Base-by-base conservation (phyloP, 2,888 invertebrate genomes). In the Luperina testacea region DNA sequence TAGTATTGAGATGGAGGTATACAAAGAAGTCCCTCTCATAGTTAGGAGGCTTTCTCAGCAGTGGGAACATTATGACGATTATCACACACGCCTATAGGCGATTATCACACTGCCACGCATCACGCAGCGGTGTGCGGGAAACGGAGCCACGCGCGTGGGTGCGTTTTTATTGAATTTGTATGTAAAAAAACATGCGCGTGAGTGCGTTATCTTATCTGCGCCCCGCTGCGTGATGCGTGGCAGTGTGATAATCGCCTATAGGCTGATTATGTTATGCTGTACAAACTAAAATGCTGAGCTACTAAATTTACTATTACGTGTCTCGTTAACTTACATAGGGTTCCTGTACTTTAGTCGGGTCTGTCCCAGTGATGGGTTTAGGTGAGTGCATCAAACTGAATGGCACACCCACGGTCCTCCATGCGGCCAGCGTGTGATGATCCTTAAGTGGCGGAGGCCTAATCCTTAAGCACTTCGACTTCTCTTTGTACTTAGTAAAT, bases 401-500 rank as follows among this genome's bases (percentile, higher is more conserved):
- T 0, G 94, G 93, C 2, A 93, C 87, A 0, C 78, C 68, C 1
- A 77, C 74, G 0, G 65, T 75, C 59, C 87, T 91, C 93, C 93
- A 94, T 5, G 87, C 80, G 0, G 88, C 87, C 32, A 95, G 72
- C 0, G 95, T 92, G 59, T 95, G 93, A 0, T 91, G 72, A 38
- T 94, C 90, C 64, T 94, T 95, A 0, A 93, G 71, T 0, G 91
- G 90, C 0, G 78, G 85, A 20, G 85, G 87, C 13, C 80, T 80
- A 0, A 67, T 1, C 17, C 76, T 78, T 7, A 78, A 0, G 11
- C 88, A 85, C 0, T 51, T 72, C 0, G 83, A 72, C 75, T 92
- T 93, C 24, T 83, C 82, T 53, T 91, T 84, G 51, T 90, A 93
- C 7, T 74, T 80, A 0, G 93, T 94, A 2, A 78, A 79, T 0